Evolutionary conservation across 64 coral and sea anemone species (phyloP), one percentile per base, ranked within the genome.

Genomic region (Montipora capricornis): DNA sequence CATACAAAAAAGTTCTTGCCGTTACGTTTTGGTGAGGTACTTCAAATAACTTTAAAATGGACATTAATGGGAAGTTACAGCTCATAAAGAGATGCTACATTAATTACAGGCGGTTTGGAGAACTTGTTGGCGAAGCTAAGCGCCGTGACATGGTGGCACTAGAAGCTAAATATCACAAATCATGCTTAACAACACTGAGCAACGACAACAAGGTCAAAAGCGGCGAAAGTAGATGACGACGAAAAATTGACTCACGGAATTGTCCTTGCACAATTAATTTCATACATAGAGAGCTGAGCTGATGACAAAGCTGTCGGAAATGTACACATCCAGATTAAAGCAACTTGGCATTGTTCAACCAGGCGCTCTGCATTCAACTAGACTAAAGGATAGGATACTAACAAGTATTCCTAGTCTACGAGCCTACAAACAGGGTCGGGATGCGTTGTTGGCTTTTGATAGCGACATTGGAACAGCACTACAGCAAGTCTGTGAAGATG

Each of bases 121-220:
- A 79, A 90, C 66, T 49, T 90, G 62, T 74, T 95, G 70, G 93
- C 92, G 24, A 95, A 95, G 79, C 58, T 95, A 46, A 95, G 88
- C 78, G 81, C 90, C 61, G 93, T 77, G 88, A 95, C 61, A 73
- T 91, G 29, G 77, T 95, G 26, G 93, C 93, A 49, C 57, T 79
- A 62, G 93, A 95, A 60, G 88, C 88, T 20, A 83, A 79, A 68
- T 91, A 95, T 80, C 93, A 95, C 70, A 87, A 73, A 77, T 77
- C 60, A 20, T 95, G 93, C 55, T 87, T 95, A 77, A 81, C 74
- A 17, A 75, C 73, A 51, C 86, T 74, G 9, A 73, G 74, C 67
- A 93, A 93, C 17, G 49, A 79, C 68, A 71, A 71, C 16, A 71
- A 24, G 4, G 20, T 71, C 68, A 20, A 71, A 71, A 24, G 68